phyloP scores from a whole-genome alignment of 2,888 invertebrate genomes.

The Orchestes rusci region DNA sequence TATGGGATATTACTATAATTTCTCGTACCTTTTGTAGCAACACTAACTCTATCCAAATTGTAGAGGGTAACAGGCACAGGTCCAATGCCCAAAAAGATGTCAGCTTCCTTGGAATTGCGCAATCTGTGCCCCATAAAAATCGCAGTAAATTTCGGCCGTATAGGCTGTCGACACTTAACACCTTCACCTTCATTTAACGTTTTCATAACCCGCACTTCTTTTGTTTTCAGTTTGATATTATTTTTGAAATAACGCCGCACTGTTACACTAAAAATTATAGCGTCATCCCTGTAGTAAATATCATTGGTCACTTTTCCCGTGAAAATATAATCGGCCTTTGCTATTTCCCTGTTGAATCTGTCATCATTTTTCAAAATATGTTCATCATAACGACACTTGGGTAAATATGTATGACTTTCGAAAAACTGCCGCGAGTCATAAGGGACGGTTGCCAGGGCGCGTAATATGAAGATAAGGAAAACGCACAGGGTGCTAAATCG shows the following conservation, averaged over 20 bases:
- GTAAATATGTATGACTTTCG: constrained; percentile 32
- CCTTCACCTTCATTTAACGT: constrained; percentile 40
- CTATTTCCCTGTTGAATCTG: constrained; percentile 33
- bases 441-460: constrained; percentile 24
- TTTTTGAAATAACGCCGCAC: constrained; percentile 42
- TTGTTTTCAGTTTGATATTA: constrained; percentile 32
- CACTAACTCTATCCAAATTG: constrained; percentile 43
- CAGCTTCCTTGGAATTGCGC: constrained; percentile 32
- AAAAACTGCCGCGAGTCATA: constrained; percentile 27
- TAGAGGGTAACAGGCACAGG: constrained; percentile 43
- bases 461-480: constrained; percentile 11
- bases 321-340: constrained; percentile 37
- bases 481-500: constrained; percentile 20
- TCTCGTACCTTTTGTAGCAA: constrained; percentile 43
- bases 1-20: too few relatives aligned
- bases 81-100: constrained; percentile 38
- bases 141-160: constrained; percentile 40
- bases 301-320: constrained; percentile 41
- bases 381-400: constrained; percentile 41
- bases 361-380: constrained; percentile 37
- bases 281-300: constrained; percentile 33
- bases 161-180: constrained; percentile 39
- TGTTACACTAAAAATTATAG: constrained; percentile 37
- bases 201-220: constrained; percentile 38
- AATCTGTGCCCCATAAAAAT: constrained; percentile 40